Evolutionary conservation across 2,797 vertebrate genomes (phyloP), one percentile per base, ranked within the genome.

Genomic region (Taenioides sp.): DNA sequence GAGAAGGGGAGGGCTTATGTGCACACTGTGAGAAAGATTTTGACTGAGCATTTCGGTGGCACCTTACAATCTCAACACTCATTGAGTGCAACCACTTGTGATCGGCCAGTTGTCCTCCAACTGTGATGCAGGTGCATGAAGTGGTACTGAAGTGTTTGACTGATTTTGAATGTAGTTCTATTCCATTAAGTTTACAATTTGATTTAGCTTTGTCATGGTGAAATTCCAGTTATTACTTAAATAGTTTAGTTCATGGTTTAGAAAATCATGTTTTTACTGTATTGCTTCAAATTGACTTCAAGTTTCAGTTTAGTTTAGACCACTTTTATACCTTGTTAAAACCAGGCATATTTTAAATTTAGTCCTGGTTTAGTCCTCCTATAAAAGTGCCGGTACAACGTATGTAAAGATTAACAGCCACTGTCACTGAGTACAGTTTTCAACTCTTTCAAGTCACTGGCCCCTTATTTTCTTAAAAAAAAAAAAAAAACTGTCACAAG

Each of bases 401-500:
- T 43, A 37, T 63, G 61, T 12, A 40, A 40, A 62, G 20, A 10
- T 12, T 62, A 59, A 62, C 18, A 34, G 22, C 43, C 34, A 5
- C 20, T 40, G 61, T 63, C n/a, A 63, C 0, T 74, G 65, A 71
- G 71, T 80, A 60, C 71, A 62, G 81, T 72, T 75, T 70, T 73
- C 79, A 65, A 52, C n/a, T 79, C 73, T 77, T 60, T 59, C 72
- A 49, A 65, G 50, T 61, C 74, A 68, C 67, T 72, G 17, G 67
- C 73, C 84, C 84, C 82, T 77, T 85, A 58, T 40, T 84, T 88
- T 83, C 65, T 79, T 47, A 49, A 31, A 31, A 31, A 31, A 82
- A 47, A 31, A 31, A 5, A 31, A 31, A 86, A 90, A 91, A 85
- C 85, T 88, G 83, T 80, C 77, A 69, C 80, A 78, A 67, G 28